Base-by-base conservation (phyloP, 1,140 invertebrate genomes). In the Choristoneura fumiferana region DNA sequence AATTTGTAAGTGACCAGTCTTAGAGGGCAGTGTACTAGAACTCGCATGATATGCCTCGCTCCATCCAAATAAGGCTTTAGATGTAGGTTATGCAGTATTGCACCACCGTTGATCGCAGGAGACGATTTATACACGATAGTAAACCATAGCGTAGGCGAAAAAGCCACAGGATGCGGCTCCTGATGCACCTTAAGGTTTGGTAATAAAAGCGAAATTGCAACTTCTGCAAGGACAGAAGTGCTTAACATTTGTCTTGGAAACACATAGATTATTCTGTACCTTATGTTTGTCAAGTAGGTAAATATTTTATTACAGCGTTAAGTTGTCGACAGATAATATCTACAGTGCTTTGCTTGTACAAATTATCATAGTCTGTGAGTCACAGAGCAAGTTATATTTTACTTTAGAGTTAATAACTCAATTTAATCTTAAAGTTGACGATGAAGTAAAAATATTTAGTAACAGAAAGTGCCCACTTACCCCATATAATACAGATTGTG, bases 81-180 rank as follows among this genome's bases (percentile, higher is more conserved):
- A 29, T 29, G 22, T 22, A 14, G 43, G 18, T 49, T 22, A 29
- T 49, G 29, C 43, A 49, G 29, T 49, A 49, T 49, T 49, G 43
- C 43, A 49, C 43, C 43, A 49, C 43, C 35, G 29, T 54, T 34
- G 29, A 54, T 34, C 63, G 75, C 74, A 71, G 71, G 68, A 69
- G 69, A 69, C 76, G 76, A 78, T 78, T 81, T 73, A 79, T 81
- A 74, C 69, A 78, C 71, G 72, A 71, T 76, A 76, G 63, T 45
- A 49, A 52, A 39, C 18, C 63, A 34, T 4, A 8, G 52, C 34
- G 76, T 81, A 67, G 76, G 78, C 66, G 66, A 49, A 29, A 49
- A 17, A 49, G 10, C 5, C 18, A 45, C 18, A 22, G 18, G 18
- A 49, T 18, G 4, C 9, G 2, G 12, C 22, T 29, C 18, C 17